These are phyloP conservation scores for Echiichthys vipera DNA, from an alignment of 2,797 vertebrate genomes.

Conservation along the genomic window DNA sequence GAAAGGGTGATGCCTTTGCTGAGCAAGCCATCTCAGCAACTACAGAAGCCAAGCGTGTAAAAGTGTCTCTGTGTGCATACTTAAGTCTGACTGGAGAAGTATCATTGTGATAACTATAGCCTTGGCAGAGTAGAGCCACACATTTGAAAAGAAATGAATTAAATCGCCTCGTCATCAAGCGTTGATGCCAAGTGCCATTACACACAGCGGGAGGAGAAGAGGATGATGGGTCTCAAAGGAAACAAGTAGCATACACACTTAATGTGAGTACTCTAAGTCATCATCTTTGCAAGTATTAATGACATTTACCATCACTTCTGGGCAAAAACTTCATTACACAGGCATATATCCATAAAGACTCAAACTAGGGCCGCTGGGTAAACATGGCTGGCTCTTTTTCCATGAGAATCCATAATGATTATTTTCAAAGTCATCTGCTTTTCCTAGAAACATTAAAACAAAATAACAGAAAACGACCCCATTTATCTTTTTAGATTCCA, in stretches of 20 bases:
- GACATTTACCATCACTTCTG: slow-evolving; percentile 75
- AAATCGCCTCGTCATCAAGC: slow-evolving; percentile 62
- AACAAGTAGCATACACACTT: slow-evolving; percentile 70
- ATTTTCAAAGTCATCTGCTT: slow-evolving; percentile 60
- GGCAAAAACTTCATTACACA: slow-evolving; percentile 75
- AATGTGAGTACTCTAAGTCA: slow-evolving; percentile 71
- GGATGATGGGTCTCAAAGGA: slow-evolving; percentile 68
- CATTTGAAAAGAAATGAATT: slow-evolving; percentile 69
- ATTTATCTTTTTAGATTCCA: slow-evolving; percentile 11
- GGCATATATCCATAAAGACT: slow-evolving; percentile 68
- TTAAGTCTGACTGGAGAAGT: slow-evolving; percentile 39
- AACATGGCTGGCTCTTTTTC: slow-evolving; percentile 57
- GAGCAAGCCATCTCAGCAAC: slow-evolving; percentile 48
- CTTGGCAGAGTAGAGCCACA: slow-evolving; percentile 40
- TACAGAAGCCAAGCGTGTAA: slow-evolving; percentile 24
- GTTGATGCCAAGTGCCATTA: slow-evolving; percentile 72
- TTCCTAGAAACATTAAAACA: slow-evolving; percentile 38
- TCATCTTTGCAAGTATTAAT: slow-evolving; percentile 75
- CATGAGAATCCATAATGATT: slow-evolving; percentile 63
- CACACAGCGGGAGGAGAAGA: slow-evolving; percentile 63
- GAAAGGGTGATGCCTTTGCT: slow-evolving; percentile 46
- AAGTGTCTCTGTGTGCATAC: background rate
- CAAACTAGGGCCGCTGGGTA: slow-evolving; percentile 63
- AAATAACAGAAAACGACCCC: background rate
- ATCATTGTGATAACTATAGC: slow-evolving; percentile 57